Conservation (phyloP, 1,140 invertebrate species). For the Zaprionus tsacasi region DNA sequence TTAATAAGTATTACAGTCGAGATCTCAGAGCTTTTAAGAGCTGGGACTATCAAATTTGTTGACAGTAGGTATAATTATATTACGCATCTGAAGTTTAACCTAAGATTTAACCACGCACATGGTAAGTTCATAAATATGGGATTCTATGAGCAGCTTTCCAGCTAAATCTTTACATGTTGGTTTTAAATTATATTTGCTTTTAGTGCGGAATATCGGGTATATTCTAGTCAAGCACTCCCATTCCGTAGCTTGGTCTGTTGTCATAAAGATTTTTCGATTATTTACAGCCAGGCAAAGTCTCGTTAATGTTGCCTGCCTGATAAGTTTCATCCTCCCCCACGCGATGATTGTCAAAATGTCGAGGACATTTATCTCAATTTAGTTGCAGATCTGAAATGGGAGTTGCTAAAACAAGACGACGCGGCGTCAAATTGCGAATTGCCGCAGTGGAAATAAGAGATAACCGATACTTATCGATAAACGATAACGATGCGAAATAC, state of each 20-base stretch:
- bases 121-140: too few species aligned
- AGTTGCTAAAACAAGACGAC: conserved; percentile 20
- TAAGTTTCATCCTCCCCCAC: background rate
- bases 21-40: too few species aligned
- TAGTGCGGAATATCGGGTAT: background rate
- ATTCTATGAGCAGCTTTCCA: too few species aligned
- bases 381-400: conserved; percentile 7
- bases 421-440: conserved; percentile 25
- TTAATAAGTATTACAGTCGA: too few species aligned
- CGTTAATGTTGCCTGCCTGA: background rate
- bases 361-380: conserved; percentile 4
- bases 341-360: background rate
- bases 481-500: conserved; percentile 24
- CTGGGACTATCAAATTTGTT: too few species aligned
- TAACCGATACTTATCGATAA: conserved; percentile 18
- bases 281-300: background rate
- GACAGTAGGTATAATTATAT: too few species aligned
- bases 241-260: background rate
- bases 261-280: conserved; percentile 4
- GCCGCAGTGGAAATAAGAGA: conserved; percentile 30
- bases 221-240: background rate
- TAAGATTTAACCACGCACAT: too few species aligned
- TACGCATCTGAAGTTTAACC: too few species aligned
- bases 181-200: too few species aligned
- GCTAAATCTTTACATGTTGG: too few species aligned